Base-by-base conservation (phyloP, 2,888 invertebrate species). In the Thymelicus acteon region DNA sequence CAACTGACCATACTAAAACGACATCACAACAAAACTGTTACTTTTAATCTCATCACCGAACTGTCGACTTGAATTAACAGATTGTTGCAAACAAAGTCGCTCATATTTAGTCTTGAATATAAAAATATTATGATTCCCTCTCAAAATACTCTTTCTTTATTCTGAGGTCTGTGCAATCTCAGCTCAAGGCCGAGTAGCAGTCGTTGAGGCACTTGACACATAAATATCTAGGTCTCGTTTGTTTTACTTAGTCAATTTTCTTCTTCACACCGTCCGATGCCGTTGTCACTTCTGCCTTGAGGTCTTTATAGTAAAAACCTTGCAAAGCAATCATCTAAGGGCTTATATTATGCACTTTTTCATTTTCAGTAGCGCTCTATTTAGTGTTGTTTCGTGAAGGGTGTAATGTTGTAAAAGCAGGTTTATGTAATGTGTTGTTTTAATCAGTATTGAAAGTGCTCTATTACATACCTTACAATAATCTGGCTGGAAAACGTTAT, bases 201-300 rank as follows among this genome's bases (percentile, higher is more conserved):
- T 54, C 39, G 49, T 60, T 49, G 64, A 67, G 39, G 7, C 48
- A 48, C 66, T 67, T 60, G 66, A 67, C 66, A 67, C 66, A 67
- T 60, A 60, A 67, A 58, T 31, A 67, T 67, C 66, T 67, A 48
- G 66, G 58, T 67, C 58, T 60, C 66, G 60, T 67, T 60, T 67
- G 66, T 67, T 60, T 60, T 60, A 67, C 48, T 65, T 40, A 47
- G 31, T 65, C 52, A 24, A 47, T 47, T 57, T 57, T 65, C n/a
- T 40, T 44, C 52, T 47, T 31, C n/a, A 39, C 58, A 47, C 44
- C 57, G 52, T 13, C 57, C 54, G 24, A 24, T 49, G 40, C 19
- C 24, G 19, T 58, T 39, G 58, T 8, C 58, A 8, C 58, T 39
- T n/a, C 12, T 58, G 39, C 31, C 7, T 58, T 39, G n/a, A 24